A percentile compares a stretch with the other conserved stretches of the same genome.
These are phyloP conservation scores for Netelia inedita DNA, from an alignment of 2,888 invertebrate genomes.

Conservation along the genomic window DNA sequence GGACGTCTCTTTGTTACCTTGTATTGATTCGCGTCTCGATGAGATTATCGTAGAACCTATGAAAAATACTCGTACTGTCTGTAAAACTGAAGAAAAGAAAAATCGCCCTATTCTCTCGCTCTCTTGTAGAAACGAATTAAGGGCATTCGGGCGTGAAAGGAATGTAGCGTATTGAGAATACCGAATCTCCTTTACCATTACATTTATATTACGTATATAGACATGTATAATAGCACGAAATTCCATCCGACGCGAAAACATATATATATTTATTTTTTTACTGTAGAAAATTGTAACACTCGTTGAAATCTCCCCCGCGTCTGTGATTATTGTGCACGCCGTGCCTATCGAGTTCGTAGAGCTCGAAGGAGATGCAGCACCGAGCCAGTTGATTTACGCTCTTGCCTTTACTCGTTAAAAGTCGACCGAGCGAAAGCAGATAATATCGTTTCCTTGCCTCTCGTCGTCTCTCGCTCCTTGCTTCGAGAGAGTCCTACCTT, in stretches of 20 bases:
- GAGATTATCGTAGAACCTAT: slow-evolving; percentile 22
- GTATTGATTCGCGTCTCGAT: slow-evolving; percentile 43
- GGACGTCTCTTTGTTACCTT: background rate
- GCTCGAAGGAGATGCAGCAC: slow-evolving; percentile 38
- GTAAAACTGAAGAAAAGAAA: background rate
- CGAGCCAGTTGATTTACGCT: slow-evolving; percentile 52
- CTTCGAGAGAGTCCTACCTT: background rate
- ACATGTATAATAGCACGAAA: slow-evolving; percentile 2
- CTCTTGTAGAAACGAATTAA: slow-evolving; percentile 71
- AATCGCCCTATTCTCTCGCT: slow-evolving; percentile 21
- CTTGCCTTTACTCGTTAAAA: slow-evolving; percentile 60
- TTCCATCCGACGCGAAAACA: slow-evolving; percentile 19
- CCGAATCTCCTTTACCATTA: background rate
- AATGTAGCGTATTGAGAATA: slow-evolving; percentile 63
- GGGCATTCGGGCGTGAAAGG: slow-evolving; percentile 76
- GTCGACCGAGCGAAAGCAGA: slow-evolving; percentile 63
- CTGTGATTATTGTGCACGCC: background rate
- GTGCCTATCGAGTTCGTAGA: background rate
- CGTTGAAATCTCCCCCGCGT: slow-evolving; percentile 5
- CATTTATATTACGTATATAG: background rate
- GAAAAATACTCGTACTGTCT: slow-evolving; percentile 9
- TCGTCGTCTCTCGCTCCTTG: background rate
- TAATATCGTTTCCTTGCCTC: slow-evolving; percentile 48
- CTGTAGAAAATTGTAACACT: background rate
- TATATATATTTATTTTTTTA: background rate